A percentile compares a stretch with the other conserved stretches of the same genome.
phyloP scores from a whole-genome alignment of 1,140 invertebrate species.

The Macrobrachium rosenbergii region DNA sequence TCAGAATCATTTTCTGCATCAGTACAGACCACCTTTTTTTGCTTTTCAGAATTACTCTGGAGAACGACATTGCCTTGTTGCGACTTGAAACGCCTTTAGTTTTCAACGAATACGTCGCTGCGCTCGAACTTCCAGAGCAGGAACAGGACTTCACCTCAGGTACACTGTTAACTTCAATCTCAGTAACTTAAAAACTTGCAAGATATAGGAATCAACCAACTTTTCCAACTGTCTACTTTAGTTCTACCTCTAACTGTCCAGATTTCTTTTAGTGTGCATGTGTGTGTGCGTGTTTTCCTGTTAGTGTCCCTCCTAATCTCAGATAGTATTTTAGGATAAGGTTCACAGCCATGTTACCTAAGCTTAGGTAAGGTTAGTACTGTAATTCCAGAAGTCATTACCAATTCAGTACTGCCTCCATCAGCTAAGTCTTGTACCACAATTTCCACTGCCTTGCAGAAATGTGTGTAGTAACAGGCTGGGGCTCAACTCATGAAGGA shows the following conservation, averaged over 20 bases:
- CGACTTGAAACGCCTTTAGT: conserved; percentile 33
- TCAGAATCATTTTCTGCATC: too few relatives aligned
- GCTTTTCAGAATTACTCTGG: conserved; percentile 30
- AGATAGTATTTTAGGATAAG: too few relatives aligned
- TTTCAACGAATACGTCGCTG: conserved; percentile 15
- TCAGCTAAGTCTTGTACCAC: background rate
- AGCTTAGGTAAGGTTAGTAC: background rate
- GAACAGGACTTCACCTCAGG: conserved; percentile 40
- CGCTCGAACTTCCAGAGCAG: conserved; percentile 9
- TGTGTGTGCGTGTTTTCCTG: background rate
- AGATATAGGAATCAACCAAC: conserved; percentile 11
- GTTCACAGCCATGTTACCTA: background rate
- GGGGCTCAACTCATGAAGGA: conserved; percentile 1
- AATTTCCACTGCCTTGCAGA: background rate
- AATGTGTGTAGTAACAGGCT: conserved; percentile 21
- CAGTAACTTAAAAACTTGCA: background rate
- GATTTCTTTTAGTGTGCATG: background rate
- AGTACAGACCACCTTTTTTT: background rate
- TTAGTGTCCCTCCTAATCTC: too few relatives aligned
- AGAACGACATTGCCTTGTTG: conserved; percentile 53
- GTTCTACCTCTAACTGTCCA: too few relatives aligned
- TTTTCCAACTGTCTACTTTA: background rate
- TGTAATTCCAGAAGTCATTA: too few relatives aligned
- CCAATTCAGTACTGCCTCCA: too few relatives aligned
- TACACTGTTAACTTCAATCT: background rate